A percentile compares a stretch with the other conserved stretches of the same genome.
Conservation (phyloP, 2,113 vertebrate genomes). For the Alectura lathami region DNA sequence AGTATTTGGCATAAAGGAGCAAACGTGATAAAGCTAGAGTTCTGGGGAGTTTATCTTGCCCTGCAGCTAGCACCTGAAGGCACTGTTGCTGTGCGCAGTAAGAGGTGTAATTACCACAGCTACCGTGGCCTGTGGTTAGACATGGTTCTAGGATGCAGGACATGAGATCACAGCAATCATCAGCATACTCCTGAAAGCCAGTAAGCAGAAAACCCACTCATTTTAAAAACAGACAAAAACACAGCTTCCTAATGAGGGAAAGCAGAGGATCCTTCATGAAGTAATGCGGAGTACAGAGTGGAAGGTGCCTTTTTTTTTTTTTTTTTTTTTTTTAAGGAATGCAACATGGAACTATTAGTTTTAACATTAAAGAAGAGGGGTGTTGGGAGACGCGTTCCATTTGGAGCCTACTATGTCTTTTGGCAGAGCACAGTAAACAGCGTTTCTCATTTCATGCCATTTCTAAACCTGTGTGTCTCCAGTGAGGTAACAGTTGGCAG, state of each 20-base stretch:
- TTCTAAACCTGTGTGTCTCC: not conserved
- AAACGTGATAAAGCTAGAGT: not conserved
- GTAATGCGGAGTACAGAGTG: not conserved
- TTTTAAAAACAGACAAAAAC: not conserved
- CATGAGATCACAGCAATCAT: not conserved
- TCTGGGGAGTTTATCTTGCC: not conserved
- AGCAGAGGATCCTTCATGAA: not conserved
- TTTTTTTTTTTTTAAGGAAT: not conserved
- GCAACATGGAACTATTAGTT: not conserved
- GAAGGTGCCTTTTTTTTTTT: not conserved
- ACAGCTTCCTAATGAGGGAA: not conserved
- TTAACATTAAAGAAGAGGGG: not conserved
- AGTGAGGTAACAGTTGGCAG: not conserved
- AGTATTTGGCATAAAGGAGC: not conserved
- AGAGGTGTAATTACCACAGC: not conserved
- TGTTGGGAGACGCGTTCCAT: not conserved
- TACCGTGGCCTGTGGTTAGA: not conserved
- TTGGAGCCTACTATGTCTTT: not conserved
- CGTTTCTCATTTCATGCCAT: not conserved
- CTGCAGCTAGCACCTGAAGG: too few relatives aligned
- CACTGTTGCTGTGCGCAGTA: not conserved
- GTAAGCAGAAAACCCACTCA: not conserved
- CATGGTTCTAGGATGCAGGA: not conserved
- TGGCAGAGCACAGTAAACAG: not conserved
- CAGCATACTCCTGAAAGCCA: not conserved